Base-by-base conservation (phyloP, 1,140 invertebrate species). In the Brachystomella parvula region DNA sequence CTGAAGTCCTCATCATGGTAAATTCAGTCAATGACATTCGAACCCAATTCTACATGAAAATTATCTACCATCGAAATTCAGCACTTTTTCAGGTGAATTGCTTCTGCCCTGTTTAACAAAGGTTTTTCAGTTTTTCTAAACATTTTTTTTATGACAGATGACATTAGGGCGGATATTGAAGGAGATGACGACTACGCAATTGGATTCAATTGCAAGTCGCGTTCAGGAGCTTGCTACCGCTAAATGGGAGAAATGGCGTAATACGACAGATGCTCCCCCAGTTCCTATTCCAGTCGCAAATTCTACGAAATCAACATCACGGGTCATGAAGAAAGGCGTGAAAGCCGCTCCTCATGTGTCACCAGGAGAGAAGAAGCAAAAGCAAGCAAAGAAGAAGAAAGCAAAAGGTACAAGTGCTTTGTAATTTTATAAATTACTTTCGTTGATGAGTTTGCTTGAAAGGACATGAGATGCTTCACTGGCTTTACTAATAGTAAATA, bases 1-100 rank as follows among this genome's bases (percentile, higher is more conserved):
- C 71, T 1, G 68, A 72, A 61, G 39, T 72, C 26, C 31, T 66
- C 30, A 24, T 72, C 17, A 63, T 70, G 60, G 21, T 72, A 30
- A 70, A 35, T 29, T 60, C 47, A 19, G 58, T 72, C 24, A 65
- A 65, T 19, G 65, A 63, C 3, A 61, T 31, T 17, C 32, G 68
- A 35, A 70, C 66, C 12, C 71, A 72, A 32, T 68, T 72, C 59
- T 59, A 70, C 19, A 64, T 72, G 62, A 72, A 72, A 61, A 69
- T 72, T 58, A 64, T 53, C 33, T 72, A 72, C 47, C 63, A 70
- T 19, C 65, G 71, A n/a, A 68, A 47, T 9, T 72, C 71, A 2
- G 71, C 66, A 17, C 63, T 72, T 56, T 72, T 72, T 61, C 68
- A 70, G 64, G 71, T 72, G 61, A 33, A 2, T 33, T 61, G 39